phyloP scores from a whole-genome alignment of 2,888 invertebrate genomes.

The Pteria penguin region DNA sequence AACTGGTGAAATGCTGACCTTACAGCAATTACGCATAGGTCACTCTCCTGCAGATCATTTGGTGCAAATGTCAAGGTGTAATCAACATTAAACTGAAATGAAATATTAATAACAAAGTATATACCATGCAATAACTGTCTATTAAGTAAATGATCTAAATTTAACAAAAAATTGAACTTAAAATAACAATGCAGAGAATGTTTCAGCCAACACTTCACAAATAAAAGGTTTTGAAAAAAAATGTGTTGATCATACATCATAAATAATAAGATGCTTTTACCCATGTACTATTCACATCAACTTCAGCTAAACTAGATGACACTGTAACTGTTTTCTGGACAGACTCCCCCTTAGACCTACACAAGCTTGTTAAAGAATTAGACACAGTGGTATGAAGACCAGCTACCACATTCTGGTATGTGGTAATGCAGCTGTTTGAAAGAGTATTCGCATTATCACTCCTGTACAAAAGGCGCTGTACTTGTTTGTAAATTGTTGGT shows the following conservation, averaged over 20 bases:
- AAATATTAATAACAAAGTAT: no score
- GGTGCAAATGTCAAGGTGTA: constrained; percentile 11
- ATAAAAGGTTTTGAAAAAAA: no score
- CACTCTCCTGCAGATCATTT: background rate
- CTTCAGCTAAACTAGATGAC: background rate
- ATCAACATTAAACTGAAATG: constrained; percentile 6
- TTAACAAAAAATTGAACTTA: no score
- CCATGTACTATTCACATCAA: background rate
- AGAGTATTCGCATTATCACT: background rate
- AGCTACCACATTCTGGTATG: background rate
- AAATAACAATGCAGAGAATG: no score
- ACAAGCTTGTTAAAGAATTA: background rate
- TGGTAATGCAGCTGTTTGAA: background rate
- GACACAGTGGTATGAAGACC: background rate
- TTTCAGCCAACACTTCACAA: no score
- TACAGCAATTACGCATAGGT: constrained; percentile 7
- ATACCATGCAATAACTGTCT: no score
- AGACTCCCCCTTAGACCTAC: constrained; percentile 4
- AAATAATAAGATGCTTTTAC: no score
- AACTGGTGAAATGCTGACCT: background rate
- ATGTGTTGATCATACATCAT: no score
- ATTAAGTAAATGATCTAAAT: no score
- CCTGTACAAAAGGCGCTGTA: constrained; percentile 5
- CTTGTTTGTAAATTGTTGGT: constrained; percentile 15
- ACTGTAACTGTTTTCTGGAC: background rate